phyloP scores from a whole-genome alignment of 2,888 invertebrate species.

The Athalia cordata region DNA sequence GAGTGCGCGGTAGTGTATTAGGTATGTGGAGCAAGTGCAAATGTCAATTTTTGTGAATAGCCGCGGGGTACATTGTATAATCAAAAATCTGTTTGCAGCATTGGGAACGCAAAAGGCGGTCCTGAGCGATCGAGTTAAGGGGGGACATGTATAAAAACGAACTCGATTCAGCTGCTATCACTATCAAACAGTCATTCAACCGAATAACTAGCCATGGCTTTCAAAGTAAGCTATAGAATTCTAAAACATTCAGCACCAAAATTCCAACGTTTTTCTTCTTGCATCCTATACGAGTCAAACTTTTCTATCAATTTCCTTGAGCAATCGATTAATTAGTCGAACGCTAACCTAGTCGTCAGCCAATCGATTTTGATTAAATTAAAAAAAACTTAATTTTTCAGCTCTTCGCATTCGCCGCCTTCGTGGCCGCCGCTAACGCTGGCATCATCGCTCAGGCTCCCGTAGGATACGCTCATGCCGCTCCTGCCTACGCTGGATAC shows the following conservation, averaged over 20 bases:
- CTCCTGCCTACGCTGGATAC: conserved; percentile 72
- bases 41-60: conserved; percentile 40
- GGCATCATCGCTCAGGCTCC: conserved; percentile 72
- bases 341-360: neutral
- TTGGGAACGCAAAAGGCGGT: conserved; percentile 4
- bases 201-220: conserved; percentile 43
- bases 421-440: conserved; percentile 73
- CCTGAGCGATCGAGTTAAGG: conserved; percentile 21
- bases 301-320: neutral
- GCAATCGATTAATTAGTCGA: neutral
- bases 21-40: conserved; percentile 42
- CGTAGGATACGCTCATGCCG: neutral
- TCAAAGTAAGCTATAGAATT: conserved; percentile 30
- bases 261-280: neutral
- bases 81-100: conserved; percentile 1
- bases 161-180: conserved; percentile 34
- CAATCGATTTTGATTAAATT: neutral
- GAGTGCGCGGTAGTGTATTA: conserved; percentile 7
- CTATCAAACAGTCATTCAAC: conserved; percentile 42
- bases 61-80: conserved; percentile 37
- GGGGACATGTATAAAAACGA: conserved; percentile 40
- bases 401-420: conserved; percentile 71
- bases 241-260: neutral
- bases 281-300: too few species aligned
- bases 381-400: conserved; percentile 55